Percentiles rank a stretch among this genome's conserved stretches.
Conservation (phyloP, 2,113 vertebrate species). For the Xiphias gladius region DNA sequence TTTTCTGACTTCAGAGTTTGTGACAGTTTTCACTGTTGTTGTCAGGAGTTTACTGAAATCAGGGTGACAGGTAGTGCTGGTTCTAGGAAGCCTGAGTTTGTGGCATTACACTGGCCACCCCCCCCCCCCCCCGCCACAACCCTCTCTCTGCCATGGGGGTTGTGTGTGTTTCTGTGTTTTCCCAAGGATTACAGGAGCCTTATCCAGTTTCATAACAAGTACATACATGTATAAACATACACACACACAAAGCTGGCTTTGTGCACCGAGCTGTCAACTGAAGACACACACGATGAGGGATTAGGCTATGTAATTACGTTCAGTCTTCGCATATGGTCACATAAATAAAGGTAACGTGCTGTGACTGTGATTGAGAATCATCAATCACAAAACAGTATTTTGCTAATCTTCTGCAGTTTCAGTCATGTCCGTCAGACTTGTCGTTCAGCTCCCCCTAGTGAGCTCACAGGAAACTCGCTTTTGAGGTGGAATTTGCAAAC, state of each 20-base stretch:
- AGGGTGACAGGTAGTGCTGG: conserved; percentile 26
- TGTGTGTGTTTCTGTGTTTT: conserved; percentile 64
- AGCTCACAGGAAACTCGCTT: conserved; percentile 1
- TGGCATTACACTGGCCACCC: conserved; percentile 5
- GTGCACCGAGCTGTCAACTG: conserved; percentile 22
- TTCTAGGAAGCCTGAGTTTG: conserved; percentile 19
- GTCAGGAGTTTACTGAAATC: conserved; percentile 19
- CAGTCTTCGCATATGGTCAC: not conserved
- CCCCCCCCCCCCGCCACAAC: not conserved
- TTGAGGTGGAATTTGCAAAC: not conserved
- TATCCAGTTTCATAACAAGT: conserved; percentile 72
- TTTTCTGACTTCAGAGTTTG: not conserved
- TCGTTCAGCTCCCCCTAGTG: conserved; percentile 71
- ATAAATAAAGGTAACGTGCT: conserved; percentile 28
- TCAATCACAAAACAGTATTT: conserved; percentile 10
- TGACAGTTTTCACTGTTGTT: not conserved
- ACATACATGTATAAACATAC: conserved; percentile 67
- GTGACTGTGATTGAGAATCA: conserved; percentile 31
- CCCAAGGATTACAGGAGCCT: conserved; percentile 64
- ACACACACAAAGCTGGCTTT: conserved; percentile 42
- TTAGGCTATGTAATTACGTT: conserved; percentile 21
- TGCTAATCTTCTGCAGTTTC: not conserved
- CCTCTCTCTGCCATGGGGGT: conserved; percentile 12
- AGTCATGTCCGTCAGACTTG: conserved; percentile 12
- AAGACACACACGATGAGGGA: conserved; percentile 47